Conservation (phyloP, 2,797 vertebrate genomes). For the Hybognathus amarus region DNA sequence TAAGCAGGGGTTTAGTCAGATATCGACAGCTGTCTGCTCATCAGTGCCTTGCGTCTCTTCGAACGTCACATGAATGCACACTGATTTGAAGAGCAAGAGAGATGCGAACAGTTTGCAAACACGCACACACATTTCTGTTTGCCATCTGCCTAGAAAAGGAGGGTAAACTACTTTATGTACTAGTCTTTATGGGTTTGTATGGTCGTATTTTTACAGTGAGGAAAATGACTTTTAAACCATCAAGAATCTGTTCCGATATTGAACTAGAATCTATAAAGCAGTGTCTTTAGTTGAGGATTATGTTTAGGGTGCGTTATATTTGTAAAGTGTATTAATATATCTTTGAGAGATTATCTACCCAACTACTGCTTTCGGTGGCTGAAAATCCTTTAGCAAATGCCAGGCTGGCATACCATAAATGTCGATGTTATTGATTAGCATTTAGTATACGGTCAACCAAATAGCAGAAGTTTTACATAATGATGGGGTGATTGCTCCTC, state of each 20-base stretch:
- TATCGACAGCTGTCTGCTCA: conserved; percentile 74
- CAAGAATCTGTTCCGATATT: neutral
- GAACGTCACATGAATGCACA: conserved; percentile 46
- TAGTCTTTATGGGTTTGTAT: conserved; percentile 35
- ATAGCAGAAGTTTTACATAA: conserved; percentile 3
- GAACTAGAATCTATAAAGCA: neutral
- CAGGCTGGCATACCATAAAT: neutral
- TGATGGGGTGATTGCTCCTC: neutral
- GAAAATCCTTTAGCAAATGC: neutral
- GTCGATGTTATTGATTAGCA: conserved; percentile 21
- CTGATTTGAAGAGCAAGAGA: conserved; percentile 49
- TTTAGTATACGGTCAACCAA: neutral
- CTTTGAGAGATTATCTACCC: conserved; percentile 11
- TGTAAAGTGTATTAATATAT: neutral
- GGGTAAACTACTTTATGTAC: conserved; percentile 8
- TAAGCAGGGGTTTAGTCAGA: conserved; percentile 70
- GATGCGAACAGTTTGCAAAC: conserved; percentile 13
- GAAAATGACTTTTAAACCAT: neutral
- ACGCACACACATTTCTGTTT: neutral
- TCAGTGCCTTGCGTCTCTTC: conserved; percentile 59
- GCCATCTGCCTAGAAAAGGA: neutral
- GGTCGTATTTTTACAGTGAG: conserved; percentile 20
- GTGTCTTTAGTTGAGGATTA: neutral
- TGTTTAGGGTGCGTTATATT: neutral
- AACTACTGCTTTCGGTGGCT: neutral